phyloP scores from a whole-genome alignment of 2,888 invertebrate species.

The Rambutsinella grinnellia region DNA sequence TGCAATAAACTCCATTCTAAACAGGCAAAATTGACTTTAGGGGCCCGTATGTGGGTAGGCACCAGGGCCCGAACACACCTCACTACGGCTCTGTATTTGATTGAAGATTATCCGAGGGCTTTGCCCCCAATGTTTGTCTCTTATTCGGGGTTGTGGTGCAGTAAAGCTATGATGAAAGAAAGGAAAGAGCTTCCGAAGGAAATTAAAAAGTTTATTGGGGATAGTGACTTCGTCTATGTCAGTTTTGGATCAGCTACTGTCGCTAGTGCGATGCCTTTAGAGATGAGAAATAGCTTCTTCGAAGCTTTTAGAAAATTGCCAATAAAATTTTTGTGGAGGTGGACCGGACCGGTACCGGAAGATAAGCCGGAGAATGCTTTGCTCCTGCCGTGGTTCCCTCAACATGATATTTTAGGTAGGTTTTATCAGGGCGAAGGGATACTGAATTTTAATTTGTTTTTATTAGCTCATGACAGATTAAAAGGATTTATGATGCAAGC shows the following conservation, averaged over 20 bases:
- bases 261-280: slow-evolving; percentile 15
- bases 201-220: slow-evolving; percentile 58
- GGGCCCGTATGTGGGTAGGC: no score
- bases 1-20: no score
- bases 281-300: slow-evolving; percentile 46
- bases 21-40: no score
- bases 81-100: no score
- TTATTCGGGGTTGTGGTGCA: slow-evolving; percentile 22
- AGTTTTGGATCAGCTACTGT: slow-evolving; percentile 58
- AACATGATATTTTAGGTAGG: slow-evolving; percentile 65
- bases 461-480: slow-evolving; percentile 46
- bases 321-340: slow-evolving; percentile 64
- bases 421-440: no score
- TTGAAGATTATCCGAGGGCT: slow-evolving; percentile 23
- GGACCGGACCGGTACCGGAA: slow-evolving; percentile 51
- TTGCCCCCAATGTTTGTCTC: slow-evolving; percentile 36
- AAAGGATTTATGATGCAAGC: slow-evolving; percentile 57
- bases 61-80: no score
- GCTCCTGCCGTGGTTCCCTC: slow-evolving; percentile 64
- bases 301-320: slow-evolving; percentile 47
- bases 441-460: no score
- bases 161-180: background rate
- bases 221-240: slow-evolving; percentile 58
- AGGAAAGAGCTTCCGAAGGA: slow-evolving; percentile 19
- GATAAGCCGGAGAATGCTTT: slow-evolving; percentile 62